phyloP scores from a whole-genome alignment of 2,797 vertebrate species.

The Pipistrellus pygmaeus region DNA sequence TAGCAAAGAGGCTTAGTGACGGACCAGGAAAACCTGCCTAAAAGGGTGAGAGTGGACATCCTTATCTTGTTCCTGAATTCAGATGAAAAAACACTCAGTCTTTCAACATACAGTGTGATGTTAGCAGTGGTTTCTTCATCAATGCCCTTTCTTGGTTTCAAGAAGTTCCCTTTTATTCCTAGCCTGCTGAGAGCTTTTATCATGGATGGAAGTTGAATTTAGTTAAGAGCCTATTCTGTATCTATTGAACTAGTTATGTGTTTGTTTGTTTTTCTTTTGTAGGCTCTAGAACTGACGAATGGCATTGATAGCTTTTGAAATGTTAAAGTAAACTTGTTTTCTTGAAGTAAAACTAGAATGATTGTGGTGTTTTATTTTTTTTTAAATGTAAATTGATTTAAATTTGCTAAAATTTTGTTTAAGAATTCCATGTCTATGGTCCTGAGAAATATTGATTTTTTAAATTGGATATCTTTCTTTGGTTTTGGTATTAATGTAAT shows the following conservation, averaged over 20 bases:
- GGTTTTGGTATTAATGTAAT: conserved; percentile 22
- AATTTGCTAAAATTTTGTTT: not conserved
- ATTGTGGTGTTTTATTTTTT: conserved; percentile 17
- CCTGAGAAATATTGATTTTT: not conserved
- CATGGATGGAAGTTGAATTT: not conserved
- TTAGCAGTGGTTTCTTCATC: not conserved
- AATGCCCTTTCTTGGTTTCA: not conserved
- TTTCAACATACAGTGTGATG: not conserved
- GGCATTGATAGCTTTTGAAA: not conserved
- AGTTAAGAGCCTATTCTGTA: not conserved
- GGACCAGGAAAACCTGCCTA: not conserved
- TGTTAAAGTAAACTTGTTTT: not conserved
- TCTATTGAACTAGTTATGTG: not conserved
- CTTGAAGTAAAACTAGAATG: not conserved
- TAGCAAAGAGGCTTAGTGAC: not conserved
- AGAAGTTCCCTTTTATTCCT: not conserved
- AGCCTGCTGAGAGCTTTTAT: not conserved
- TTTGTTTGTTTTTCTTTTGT: not conserved
- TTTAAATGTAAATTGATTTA: not conserved
- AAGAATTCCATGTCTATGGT: not conserved
- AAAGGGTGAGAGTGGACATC: not conserved
- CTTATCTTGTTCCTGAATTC: not conserved
- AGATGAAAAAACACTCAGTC: not conserved
- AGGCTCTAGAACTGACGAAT: not conserved
- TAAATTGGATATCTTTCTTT: not conserved